These are phyloP conservation scores for Caenorhabditis zanzibari DNA, from an alignment of 2,888 invertebrate genomes.

Conservation along the genomic window DNA sequence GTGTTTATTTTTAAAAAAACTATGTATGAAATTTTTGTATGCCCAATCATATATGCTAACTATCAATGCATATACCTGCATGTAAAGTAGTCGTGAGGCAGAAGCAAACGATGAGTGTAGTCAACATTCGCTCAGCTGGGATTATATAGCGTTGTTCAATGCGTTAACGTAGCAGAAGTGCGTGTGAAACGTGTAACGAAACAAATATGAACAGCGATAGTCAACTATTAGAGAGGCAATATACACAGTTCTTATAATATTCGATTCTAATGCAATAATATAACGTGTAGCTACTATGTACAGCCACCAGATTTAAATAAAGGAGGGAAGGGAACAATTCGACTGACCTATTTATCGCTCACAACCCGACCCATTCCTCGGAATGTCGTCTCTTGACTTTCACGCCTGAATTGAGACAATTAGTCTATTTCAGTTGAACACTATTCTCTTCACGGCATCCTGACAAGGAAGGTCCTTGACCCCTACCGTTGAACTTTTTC, in stretches of 20 bases:
- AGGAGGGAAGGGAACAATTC: slow-evolving; percentile 64
- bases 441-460: too few species aligned
- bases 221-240: slow-evolving; percentile 1
- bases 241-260: not conserved
- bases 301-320: slow-evolving; percentile 66
- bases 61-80: slow-evolving; percentile 28
- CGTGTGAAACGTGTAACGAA: too few species aligned
- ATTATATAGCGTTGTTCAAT: slow-evolving; percentile 28
- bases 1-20: slow-evolving; percentile 26
- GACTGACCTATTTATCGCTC: slow-evolving; percentile 66
- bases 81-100: slow-evolving; percentile 21
- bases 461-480: too few species aligned
- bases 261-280: not conserved
- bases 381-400: too few species aligned
- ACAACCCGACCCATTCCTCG: slow-evolving; percentile 61
- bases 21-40: slow-evolving; percentile 13
- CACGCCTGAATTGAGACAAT: too few species aligned
- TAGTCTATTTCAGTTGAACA: too few species aligned
- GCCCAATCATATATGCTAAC: slow-evolving; percentile 16
- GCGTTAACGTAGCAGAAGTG: too few species aligned
- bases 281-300: slow-evolving; percentile 17
- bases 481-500: too few species aligned
- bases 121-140: slow-evolving; percentile 22
- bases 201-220: slow-evolving; percentile 1
- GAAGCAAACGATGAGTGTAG: slow-evolving; percentile 26